These are phyloP conservation scores for Xylophagus ater DNA, from an alignment of 2,888 invertebrate genomes.

Conservation along the genomic window DNA sequence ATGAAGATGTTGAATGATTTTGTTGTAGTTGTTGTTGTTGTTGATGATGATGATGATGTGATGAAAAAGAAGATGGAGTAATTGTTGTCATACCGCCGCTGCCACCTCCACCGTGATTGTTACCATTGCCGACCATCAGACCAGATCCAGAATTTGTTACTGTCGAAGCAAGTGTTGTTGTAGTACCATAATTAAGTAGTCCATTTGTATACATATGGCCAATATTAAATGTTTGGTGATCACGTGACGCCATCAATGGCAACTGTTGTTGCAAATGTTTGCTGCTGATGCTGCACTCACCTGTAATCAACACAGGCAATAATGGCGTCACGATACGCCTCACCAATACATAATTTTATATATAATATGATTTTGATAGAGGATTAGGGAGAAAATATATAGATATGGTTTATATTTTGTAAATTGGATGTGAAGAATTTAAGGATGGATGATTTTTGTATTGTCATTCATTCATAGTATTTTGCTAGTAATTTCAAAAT, in stretches of 20 bases:
- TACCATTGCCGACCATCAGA: not conserved
- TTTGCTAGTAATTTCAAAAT: no score
- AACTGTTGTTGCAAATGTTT: slow-evolving; percentile 18
- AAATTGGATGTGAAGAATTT: no score
- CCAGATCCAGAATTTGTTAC: slow-evolving; percentile 12
- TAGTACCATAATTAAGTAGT: slow-evolving; percentile 19
- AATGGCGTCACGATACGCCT: slow-evolving; percentile 22
- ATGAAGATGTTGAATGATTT: slow-evolving; percentile 23
- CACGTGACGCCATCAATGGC: slow-evolving; percentile 21
- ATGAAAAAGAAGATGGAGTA: no score
- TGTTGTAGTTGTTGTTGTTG: slow-evolving; percentile 19
- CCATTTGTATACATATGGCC: slow-evolving; percentile 22
- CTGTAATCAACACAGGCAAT: slow-evolving; percentile 22
- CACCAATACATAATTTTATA: slow-evolving; percentile 12
- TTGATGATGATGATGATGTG: slow-evolving; percentile 17
- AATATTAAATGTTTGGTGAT: slow-evolving; percentile 20
- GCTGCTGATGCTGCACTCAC: slow-evolving; percentile 17
- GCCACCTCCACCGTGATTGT: not conserved
- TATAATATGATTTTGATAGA: slow-evolving; percentile 4
- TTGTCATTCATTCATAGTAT: no score
- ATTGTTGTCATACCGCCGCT: no score
- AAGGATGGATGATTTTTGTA: no score
- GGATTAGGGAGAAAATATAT: slow-evolving; percentile 5
- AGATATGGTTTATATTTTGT: no score
- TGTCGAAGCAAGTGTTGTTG: slow-evolving; percentile 17